These are phyloP conservation scores for Leucophora obtusa DNA, from an alignment of 2,888 invertebrate genomes.

Conservation along the genomic window DNA sequence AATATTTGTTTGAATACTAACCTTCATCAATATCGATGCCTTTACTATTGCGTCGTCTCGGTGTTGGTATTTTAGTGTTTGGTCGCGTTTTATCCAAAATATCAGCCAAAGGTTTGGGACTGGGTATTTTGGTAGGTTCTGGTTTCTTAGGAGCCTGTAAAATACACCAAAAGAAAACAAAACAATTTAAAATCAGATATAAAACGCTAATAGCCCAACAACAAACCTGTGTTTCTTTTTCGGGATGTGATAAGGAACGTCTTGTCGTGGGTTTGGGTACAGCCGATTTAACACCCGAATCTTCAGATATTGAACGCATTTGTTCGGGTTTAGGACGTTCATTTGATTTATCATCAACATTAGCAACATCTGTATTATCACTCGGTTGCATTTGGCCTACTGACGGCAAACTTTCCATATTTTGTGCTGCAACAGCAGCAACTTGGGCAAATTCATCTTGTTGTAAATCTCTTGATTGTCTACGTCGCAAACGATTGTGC, in stretches of 20 bases:
- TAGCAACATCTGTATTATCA: slow-evolving; percentile 9
- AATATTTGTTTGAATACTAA: slow-evolving; percentile 65
- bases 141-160: slow-evolving; percentile 71
- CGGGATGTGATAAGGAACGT: slow-evolving; percentile 78
- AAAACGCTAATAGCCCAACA: neutral
- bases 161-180: slow-evolving; percentile 17
- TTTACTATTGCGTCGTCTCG: slow-evolving; percentile 72
- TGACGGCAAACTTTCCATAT: slow-evolving; percentile 42
- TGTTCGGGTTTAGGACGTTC: slow-evolving; percentile 76
- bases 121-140: slow-evolving; percentile 76
- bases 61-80: slow-evolving; percentile 73
- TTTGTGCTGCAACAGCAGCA: slow-evolving; percentile 49
- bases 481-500: slow-evolving; percentile 74
- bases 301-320: slow-evolving; percentile 78
- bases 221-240: slow-evolving; percentile 75
- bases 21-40: slow-evolving; percentile 71
- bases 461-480: slow-evolving; percentile 73
- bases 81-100: slow-evolving; percentile 74
- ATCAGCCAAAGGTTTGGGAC: slow-evolving; percentile 75
- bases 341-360: slow-evolving; percentile 30
- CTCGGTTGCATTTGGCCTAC: slow-evolving; percentile 53
- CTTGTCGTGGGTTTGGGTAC: slow-evolving; percentile 75
- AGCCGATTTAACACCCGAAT: slow-evolving; percentile 73
- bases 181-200: too few relatives aligned
- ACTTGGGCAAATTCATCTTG: slow-evolving; percentile 70